These are phyloP conservation scores for Protobothrops flavoviridis DNA, from an alignment of 2,113 vertebrate species.

Conservation along the genomic window DNA sequence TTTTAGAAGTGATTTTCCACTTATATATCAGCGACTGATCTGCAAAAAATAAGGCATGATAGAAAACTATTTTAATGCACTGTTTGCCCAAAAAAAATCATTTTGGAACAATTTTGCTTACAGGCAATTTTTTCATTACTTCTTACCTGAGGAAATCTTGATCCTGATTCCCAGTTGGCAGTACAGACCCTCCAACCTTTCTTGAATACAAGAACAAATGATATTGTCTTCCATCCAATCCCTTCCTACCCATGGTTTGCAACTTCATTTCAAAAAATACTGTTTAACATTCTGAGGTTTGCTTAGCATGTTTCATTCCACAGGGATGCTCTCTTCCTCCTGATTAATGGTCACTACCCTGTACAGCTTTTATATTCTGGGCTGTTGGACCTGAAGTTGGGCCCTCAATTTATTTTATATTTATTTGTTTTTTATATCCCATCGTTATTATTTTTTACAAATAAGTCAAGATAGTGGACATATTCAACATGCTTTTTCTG, in stretches of 20 bases:
- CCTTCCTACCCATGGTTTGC: background rate
- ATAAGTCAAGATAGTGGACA: no score
- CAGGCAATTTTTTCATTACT: background rate
- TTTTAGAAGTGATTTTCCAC: conserved; percentile 46
- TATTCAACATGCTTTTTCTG: no score
- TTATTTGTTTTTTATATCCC: no score
- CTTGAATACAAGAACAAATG: background rate
- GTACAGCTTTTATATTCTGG: background rate
- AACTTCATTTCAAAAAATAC: background rate
- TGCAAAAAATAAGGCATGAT: conserved; percentile 39
- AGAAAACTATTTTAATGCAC: conserved; percentile 47
- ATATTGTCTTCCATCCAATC: background rate
- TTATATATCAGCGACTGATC: conserved; percentile 38
- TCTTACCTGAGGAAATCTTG: conserved; percentile 38
- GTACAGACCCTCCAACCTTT: background rate
- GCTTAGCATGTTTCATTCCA: background rate
- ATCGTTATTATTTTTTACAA: no score
- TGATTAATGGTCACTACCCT: background rate
- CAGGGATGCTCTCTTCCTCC: background rate
- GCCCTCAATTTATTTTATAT: no score
- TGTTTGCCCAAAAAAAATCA: conserved; percentile 30
- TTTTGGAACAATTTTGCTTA: conserved; percentile 45
- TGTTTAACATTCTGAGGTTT: background rate
- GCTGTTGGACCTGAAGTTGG: background rate
- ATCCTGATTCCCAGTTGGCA: conserved; percentile 5